Base-by-base conservation (phyloP, 2,888 invertebrate genomes). In the Pomacea canaliculata region DNA sequence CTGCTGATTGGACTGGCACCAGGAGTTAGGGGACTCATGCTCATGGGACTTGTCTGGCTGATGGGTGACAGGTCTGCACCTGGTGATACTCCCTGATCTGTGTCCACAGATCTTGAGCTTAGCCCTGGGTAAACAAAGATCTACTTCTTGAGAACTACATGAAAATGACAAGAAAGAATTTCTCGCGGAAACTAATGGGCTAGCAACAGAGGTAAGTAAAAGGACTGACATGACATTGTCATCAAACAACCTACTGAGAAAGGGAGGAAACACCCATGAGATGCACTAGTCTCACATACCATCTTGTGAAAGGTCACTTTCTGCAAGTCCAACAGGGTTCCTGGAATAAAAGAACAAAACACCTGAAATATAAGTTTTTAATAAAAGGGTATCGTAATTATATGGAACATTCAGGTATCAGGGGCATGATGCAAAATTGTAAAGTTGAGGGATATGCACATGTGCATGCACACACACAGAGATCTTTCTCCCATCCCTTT, bases 1-100 rank as follows among this genome's bases (percentile, higher is more conserved):
- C 88, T 88, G 82, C 86, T 89, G 66, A 88, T 84, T 4, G 89
- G 89, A 71, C 87, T 88, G 71, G 86, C 83, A 13, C 87, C 87
- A 0, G 88, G 87, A 16, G 88, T 88, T 56, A 89, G 85, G 1
- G 90, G 89, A 74, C 88, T 88, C 86, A 90, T 89, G 77, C 87
- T 87, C 80, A 89, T 86, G 10, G 90, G 90, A 1, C 89, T 89
- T 12, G 85, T 88, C 83, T 91, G 90, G 76, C 90, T 90, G 79
- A 91, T 87, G 23, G 90, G 90, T 0, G 90, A 90, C 71, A 89
- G 84, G 76, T 89, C 90, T 5, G 88, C 88, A 12, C 82, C 82
- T 7, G 79, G 80, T 23, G 81, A 82, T 37, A 78, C 78, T 1
- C 73, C 76, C 49, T 77, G 75, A 68, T 83, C 84, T 51, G 80